phyloP scores from a whole-genome alignment of 2,113 vertebrate species.

The Odobenus rosmarus region DNA sequence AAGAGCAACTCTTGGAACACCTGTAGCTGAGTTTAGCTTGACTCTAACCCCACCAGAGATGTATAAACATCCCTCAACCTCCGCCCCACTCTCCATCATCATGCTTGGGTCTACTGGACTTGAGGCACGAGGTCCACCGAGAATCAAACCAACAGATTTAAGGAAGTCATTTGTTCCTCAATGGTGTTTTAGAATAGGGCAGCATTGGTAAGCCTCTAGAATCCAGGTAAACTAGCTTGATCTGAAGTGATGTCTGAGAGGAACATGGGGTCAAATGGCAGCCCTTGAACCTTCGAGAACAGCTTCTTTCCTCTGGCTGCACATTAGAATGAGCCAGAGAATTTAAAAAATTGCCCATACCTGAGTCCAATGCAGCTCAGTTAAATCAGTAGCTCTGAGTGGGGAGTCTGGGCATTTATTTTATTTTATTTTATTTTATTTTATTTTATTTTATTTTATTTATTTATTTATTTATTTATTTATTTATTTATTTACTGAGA shows the following conservation, averaged over 20 bases:
- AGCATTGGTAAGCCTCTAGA: neutral
- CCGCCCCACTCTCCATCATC: neutral
- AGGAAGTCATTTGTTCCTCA: neutral
- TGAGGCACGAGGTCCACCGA: neutral
- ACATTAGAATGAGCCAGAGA: neutral
- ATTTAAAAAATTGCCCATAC: neutral
- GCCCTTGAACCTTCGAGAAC: neutral
- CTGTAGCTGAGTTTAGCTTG: neutral
- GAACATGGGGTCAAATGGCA: neutral
- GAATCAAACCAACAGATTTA: neutral
- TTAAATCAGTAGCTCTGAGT: neutral
- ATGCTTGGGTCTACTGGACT: neutral
- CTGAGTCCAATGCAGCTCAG: neutral
- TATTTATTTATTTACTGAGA: neutral
- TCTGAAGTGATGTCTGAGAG: neutral
- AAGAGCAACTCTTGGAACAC: neutral
- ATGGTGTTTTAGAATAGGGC: neutral
- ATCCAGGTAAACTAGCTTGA: neutral
- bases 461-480: too few species aligned
- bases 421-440: neutral
- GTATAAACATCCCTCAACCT: neutral
- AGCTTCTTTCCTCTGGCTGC: neutral
- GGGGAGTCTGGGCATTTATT: too few species aligned
- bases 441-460: neutral
- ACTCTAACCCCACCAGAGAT: neutral